A percentile compares a stretch with the other conserved stretches of the same genome.
Conservation (phyloP, 1,140 invertebrate genomes). For the Acarapis woodi region DNA sequence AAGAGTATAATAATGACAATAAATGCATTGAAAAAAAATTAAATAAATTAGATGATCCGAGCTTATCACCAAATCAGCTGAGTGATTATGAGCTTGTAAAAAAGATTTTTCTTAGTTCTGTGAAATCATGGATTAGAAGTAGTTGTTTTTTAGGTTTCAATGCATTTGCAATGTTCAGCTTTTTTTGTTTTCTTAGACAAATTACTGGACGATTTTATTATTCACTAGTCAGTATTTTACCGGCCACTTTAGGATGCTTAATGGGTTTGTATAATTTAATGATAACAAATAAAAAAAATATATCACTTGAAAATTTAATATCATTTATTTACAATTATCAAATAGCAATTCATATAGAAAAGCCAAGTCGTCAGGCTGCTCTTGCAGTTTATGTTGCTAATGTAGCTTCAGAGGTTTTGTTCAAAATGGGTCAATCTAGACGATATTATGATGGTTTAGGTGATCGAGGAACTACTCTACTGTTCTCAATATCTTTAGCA, state of each 20-base stretch:
- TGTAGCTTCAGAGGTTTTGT: slow-evolving; percentile 10
- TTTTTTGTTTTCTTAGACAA: slow-evolving; percentile 24
- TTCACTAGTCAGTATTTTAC: slow-evolving; percentile 1
- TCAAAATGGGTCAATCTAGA: neutral
- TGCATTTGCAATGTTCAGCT: slow-evolving; percentile 34
- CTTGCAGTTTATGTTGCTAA: slow-evolving; percentile 47
- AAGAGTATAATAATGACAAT: too few species aligned
- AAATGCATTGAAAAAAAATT: too few species aligned
- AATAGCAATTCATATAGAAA: slow-evolving; percentile 3
- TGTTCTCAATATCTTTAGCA: slow-evolving; percentile 7
- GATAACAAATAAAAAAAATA: too few species aligned
- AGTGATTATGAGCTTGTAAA: too few species aligned
- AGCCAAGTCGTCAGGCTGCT: slow-evolving; percentile 23
- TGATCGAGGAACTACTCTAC: slow-evolving; percentile 26
- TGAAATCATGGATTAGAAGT: too few species aligned
- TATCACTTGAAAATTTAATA: too few species aligned
- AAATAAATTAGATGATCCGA: too few species aligned
- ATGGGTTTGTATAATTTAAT: too few species aligned
- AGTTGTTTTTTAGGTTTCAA: slow-evolving; percentile 40
- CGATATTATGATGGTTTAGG: slow-evolving; percentile 20
- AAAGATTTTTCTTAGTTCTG: too few species aligned
- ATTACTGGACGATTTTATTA: slow-evolving; percentile 6
- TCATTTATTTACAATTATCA: too few species aligned
- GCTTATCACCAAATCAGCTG: too few species aligned
- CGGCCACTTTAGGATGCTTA: slow-evolving; percentile 1